Evolutionary conservation across 2,888 invertebrate species (phyloP).

Genomic region (Dioctria rufipes): DNA sequence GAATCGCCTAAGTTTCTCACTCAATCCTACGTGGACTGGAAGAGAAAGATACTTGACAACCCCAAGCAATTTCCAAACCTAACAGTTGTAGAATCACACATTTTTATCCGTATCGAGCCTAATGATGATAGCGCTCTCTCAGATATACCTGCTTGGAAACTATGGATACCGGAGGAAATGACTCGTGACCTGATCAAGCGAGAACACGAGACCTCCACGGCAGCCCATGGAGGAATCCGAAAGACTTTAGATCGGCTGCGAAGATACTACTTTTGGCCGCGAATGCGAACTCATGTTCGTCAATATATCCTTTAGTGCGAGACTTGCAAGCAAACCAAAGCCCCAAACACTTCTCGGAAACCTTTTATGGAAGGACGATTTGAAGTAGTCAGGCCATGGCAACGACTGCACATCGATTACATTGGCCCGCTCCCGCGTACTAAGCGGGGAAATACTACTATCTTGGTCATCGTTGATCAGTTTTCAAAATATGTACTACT

Average conservation of each 20-base stretch:
- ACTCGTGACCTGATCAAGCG: not conserved
- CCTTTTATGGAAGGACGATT: not conserved
- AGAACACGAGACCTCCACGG: not conserved
- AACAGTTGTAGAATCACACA: too few relatives aligned
- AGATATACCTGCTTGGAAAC: too few relatives aligned
- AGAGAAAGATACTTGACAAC: too few relatives aligned
- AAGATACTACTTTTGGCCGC: conserved; percentile 4
- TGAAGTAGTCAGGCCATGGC: not conserved
- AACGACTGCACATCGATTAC: not conserved
- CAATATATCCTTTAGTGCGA: not conserved
- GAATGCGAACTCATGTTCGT: not conserved
- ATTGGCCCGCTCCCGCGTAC: not conserved
- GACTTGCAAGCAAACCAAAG: conserved; percentile 10
- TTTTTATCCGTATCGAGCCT: too few relatives aligned
- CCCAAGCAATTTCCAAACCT: too few relatives aligned
- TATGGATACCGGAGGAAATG: too few relatives aligned
- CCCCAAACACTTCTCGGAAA: not conserved
- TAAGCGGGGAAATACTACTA: not conserved
- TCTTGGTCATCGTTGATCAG: not conserved
- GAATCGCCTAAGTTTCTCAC: too few relatives aligned
- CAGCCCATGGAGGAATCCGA: not conserved
- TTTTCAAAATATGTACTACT: not conserved
- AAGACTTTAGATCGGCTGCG: conserved; percentile 6
- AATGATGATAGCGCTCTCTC: too few relatives aligned
- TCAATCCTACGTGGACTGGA: too few relatives aligned